Base-by-base conservation (phyloP, 1,140 invertebrate genomes). In the Sycobia sp. region DNA sequence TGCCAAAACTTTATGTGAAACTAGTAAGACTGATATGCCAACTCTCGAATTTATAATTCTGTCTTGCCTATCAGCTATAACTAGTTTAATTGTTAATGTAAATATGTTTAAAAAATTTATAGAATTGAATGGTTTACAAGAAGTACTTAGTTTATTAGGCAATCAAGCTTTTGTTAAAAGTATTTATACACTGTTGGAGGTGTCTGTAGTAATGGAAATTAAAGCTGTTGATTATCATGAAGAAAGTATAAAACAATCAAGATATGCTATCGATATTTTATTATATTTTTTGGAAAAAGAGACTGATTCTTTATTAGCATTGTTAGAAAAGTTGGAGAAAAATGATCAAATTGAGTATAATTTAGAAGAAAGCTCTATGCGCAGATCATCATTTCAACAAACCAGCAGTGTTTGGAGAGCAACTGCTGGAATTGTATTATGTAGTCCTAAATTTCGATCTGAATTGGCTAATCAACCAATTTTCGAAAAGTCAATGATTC, bases 121-220 rank as follows among this genome's bases (percentile, higher is more conserved):
- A 7, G 80, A 86, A 38, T 78, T 84, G 11, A 82, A 84, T 1
- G 86, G 85, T 1, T 68, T 88, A 8, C 77, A 82, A 18, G 83
- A 86, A 53, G 82, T 85, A 1, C 63, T 87, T 2, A 79, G 84
- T 57, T 65, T 89, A 25, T 72, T 88, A 4, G 71, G 78, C 0
- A 69, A 85, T 22, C 71, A 80, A 3, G 72, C 82, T 39, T 89
- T 89, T 61, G 84, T 84, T 0, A 84, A 83, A 59, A 82, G 82
- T 27, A 85, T 86, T 66, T 89, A 87, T 62, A 79, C 80, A 11
- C 79, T 89, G 22, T 71, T 89, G 5, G 87, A 89, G 72, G 84
- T 87, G 43, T 78, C 83, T 0, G 86, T 87, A 0, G 82, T 86
- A 4, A 84, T 87, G 49, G 86, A 87, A 67, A 85, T 87, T 50